Percentiles rank a stretch among this genome's conserved stretches.
Evolutionary conservation across 2,113 vertebrate species (phyloP).

Genomic region (Peromyscus californicus): DNA sequence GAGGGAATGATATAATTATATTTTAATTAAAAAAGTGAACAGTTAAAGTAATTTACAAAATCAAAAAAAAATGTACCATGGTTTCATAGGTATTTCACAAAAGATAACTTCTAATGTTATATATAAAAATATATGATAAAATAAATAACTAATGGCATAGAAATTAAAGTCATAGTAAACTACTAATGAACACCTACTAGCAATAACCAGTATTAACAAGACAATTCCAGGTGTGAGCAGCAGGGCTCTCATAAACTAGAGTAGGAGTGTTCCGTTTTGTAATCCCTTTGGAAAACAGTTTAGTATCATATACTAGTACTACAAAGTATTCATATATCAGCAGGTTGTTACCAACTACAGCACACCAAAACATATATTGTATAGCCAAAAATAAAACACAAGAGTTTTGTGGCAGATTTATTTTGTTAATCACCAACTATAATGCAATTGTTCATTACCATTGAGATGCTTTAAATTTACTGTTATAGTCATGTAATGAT

Average conservation of each 20-base stretch:
- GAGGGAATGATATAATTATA: background rate
- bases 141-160: background rate
- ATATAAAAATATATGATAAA: background rate
- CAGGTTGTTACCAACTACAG: background rate
- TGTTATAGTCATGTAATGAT: background rate
- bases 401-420: background rate
- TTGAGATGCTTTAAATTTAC: background rate
- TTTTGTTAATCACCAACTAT: background rate
- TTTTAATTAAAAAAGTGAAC: background rate
- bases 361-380: background rate
- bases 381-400: background rate
- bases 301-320: background rate
- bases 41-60: background rate
- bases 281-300: background rate
- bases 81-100: background rate
- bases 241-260: background rate
- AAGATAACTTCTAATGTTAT: background rate
- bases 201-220: background rate
- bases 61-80: background rate
- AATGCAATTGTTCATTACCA: background rate
- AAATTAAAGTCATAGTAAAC: background rate
- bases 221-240: background rate
- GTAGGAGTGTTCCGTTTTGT: background rate
- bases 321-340: background rate
- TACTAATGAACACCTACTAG: background rate